Conservation (phyloP, 2,113 vertebrate genomes). For the Myiozetetes cayanensis region DNA sequence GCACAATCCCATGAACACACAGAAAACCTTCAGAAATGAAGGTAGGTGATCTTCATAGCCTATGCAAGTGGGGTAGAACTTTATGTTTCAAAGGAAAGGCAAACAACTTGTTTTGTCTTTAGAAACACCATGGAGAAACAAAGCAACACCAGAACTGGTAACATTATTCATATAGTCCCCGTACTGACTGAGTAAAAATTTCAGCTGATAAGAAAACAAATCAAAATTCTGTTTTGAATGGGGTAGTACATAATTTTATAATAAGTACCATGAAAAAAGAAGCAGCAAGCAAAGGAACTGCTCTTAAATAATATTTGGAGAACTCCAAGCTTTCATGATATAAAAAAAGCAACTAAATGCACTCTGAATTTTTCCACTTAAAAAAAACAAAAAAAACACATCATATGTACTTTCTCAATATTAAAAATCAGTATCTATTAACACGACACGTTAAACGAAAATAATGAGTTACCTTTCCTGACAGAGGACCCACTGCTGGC, state of each 20-base stretch:
- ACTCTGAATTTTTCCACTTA: background rate
- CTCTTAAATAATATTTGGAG: background rate
- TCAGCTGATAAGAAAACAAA: background rate
- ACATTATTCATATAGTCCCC: background rate
- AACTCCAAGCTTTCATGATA: background rate
- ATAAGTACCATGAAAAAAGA: background rate
- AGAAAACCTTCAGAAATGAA: background rate
- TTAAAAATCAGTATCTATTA: background rate
- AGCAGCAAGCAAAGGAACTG: background rate
- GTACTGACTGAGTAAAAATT: background rate
- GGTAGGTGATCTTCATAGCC: background rate
- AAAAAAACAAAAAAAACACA: background rate
- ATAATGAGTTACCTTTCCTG: slow-evolving; percentile 79
- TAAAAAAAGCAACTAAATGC: background rate
- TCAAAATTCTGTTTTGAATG: background rate
- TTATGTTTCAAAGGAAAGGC: background rate
- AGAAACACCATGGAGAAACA: background rate
- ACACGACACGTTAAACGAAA: accelerated
- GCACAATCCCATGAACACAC: background rate
- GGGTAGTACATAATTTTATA: background rate
- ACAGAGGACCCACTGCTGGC: slow-evolving; percentile 79
- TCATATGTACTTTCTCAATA: background rate
- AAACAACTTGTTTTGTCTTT: background rate
- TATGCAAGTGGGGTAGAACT: background rate
- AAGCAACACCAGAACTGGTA: background rate